Conservation (phyloP, 2,888 invertebrate species). For the Allacma fusca region DNA sequence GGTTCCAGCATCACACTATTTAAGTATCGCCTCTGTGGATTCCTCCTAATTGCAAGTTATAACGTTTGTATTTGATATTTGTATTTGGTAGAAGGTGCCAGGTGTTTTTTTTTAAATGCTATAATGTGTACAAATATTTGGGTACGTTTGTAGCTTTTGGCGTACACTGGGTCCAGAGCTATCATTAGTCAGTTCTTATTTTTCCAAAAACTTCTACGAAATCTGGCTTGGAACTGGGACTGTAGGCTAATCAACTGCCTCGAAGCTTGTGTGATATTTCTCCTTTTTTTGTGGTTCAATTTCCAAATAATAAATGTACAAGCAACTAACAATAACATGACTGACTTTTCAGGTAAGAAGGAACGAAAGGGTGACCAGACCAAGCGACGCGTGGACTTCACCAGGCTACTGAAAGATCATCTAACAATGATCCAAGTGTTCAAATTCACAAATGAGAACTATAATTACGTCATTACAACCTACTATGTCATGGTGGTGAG, state of each 20-base stretch:
- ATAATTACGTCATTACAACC: conserved; percentile 45
- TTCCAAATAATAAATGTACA: no score
- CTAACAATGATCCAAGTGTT: conserved; percentile 54
- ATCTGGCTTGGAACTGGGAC: conserved; percentile 49
- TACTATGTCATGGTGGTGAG: conserved; percentile 52
- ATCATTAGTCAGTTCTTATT: conserved; percentile 55
- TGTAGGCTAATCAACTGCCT: conserved; percentile 47
- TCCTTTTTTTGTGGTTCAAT: no score
- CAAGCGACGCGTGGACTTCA: conserved; percentile 44
- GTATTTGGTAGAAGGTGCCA: no score
- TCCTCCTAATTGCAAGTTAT: conserved; percentile 13
- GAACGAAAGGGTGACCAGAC: conserved; percentile 42
- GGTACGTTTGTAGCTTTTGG: conserved; percentile 27
- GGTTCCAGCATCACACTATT: neutral
- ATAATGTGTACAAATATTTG: neutral
- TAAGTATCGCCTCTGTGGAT: conserved; percentile 22
- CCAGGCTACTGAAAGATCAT: conserved; percentile 52
- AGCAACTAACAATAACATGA: no score
- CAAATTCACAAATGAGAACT: conserved; percentile 54
- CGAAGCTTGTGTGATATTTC: conserved; percentile 13
- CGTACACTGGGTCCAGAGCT: conserved; percentile 47
- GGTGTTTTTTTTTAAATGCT: neutral
- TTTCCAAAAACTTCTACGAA: conserved; percentile 53
- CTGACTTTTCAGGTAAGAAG: neutral
- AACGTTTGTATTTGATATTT: no score